Evolutionary conservation across 2,113 vertebrate genomes (phyloP).

Genomic region (Cynopterus brachyotis): DNA sequence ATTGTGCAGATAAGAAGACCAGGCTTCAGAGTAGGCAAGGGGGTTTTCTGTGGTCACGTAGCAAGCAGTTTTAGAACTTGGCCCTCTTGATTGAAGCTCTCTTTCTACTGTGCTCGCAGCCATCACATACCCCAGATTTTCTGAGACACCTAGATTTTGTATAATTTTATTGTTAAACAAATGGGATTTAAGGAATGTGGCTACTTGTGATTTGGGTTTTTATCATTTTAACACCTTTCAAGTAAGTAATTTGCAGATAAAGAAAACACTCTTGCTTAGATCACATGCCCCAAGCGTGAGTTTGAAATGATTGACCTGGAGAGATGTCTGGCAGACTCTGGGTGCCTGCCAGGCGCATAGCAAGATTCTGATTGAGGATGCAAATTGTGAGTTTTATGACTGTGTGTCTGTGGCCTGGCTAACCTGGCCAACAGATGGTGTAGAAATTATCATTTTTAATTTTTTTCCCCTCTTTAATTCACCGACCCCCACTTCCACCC

Average conservation of each 20-base stretch:
- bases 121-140: background rate
- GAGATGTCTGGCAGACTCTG: background rate
- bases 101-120: background rate
- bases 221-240: conserved; percentile 16
- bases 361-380: background rate
- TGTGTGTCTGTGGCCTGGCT: background rate
- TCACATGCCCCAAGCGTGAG: background rate
- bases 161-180: background rate
- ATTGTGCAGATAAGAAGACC: background rate
- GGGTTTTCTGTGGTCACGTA: background rate
- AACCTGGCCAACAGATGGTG: background rate
- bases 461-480: too few species aligned
- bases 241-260: conserved; percentile 50
- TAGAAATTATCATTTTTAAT: background rate
- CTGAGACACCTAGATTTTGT: background rate
- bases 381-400: background rate
- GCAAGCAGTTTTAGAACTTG: background rate
- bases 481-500: too few species aligned
- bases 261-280: background rate
- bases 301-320: background rate
- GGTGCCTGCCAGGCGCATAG: background rate
- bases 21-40: background rate
- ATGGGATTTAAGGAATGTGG: background rate
- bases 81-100: background rate
- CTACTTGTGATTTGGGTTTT: conserved; percentile 31